Conservation (phyloP, 2,888 invertebrate genomes). For the Campaea margaritaria region DNA sequence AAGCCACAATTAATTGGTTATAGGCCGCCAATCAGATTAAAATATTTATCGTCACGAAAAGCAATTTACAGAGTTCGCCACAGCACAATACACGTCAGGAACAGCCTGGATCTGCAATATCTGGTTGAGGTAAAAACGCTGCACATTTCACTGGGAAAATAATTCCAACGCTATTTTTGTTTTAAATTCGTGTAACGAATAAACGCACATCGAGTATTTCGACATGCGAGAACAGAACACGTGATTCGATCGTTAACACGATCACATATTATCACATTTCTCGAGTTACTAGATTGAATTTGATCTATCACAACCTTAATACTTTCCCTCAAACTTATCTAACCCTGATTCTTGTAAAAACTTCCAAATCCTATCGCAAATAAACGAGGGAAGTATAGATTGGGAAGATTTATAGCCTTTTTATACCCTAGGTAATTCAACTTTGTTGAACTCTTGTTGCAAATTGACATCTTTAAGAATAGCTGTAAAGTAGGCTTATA, state of each 20-base stretch:
- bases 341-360: constrained; percentile 52
- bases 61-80: constrained; percentile 80
- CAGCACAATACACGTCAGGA: constrained; percentile 78
- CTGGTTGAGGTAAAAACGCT: constrained; percentile 67
- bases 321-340: constrained; percentile 35
- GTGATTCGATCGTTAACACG: constrained; percentile 15
- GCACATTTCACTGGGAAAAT: constrained; percentile 66
- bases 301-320: constrained; percentile 18
- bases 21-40: constrained; percentile 81
- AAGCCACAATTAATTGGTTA: constrained; percentile 81
- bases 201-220: constrained; percentile 7
- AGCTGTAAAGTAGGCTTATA: constrained; percentile 50
- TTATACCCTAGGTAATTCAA: constrained; percentile 61
- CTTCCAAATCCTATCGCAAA: constrained; percentile 59
- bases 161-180: constrained; percentile 57
- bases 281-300: constrained; percentile 6
- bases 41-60: constrained; percentile 82
- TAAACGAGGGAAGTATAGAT: constrained; percentile 61
- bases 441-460: constrained; percentile 60
- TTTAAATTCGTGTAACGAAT: constrained; percentile 31
- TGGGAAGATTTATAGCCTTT: constrained; percentile 60
- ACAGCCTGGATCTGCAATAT: constrained; percentile 77
- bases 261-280: background rate
- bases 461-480: constrained; percentile 62
- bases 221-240: constrained; percentile 8